Conservation (phyloP, 2,113 vertebrate species). For the Hemiscyllium ocellatum region DNA sequence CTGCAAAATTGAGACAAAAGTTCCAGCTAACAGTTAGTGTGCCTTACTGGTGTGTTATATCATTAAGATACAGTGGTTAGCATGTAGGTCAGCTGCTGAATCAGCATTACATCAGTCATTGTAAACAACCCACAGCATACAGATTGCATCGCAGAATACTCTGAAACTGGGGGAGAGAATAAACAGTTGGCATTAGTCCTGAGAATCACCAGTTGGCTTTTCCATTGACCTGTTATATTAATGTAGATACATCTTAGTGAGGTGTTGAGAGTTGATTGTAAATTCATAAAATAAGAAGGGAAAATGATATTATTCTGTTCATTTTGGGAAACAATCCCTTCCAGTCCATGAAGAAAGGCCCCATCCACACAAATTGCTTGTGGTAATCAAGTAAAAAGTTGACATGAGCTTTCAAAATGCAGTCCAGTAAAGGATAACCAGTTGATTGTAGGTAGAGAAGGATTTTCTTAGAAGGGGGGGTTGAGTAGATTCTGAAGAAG, state of each 20-base stretch:
- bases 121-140: background rate
- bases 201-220: background rate
- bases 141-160: background rate
- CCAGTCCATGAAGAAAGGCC: background rate
- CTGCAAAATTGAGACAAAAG: background rate
- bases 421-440: too few species aligned
- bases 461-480: too few species aligned
- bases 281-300: background rate
- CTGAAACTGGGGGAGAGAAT: background rate
- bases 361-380: background rate
- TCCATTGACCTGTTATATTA: background rate
- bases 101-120: slow-evolving; percentile 24
- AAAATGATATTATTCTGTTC: background rate
- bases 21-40: background rate
- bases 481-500: too few species aligned
- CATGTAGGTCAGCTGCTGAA: slow-evolving; percentile 18
- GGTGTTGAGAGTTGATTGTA: background rate
- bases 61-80: slow-evolving; percentile 18
- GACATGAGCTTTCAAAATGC: background rate
- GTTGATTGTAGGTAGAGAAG: too few species aligned
- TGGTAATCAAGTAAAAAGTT: background rate
- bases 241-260: too few species aligned
- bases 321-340: background rate
- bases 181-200: background rate
- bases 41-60: background rate